A percentile compares a stretch with the other conserved stretches of the same genome.
Evolutionary conservation across 2,113 vertebrate species (phyloP).

Genomic region (Psilopogon haemacephalus): DNA sequence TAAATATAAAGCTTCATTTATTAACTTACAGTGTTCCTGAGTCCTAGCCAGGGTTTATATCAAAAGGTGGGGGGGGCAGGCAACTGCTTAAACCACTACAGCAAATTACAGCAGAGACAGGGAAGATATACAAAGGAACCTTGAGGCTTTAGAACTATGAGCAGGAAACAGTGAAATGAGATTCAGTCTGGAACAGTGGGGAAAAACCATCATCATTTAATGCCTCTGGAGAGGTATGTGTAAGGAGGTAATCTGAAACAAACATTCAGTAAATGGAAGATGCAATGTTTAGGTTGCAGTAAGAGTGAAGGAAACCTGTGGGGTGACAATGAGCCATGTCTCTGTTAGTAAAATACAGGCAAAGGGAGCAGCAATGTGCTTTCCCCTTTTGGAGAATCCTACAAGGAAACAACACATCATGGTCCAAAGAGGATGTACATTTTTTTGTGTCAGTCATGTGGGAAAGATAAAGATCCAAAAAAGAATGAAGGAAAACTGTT

Average conservation of each 20-base stretch:
- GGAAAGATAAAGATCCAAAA: background rate
- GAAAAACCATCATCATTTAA: background rate
- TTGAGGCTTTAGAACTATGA: background rate
- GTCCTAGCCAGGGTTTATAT: no score
- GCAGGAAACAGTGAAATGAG: conserved; percentile 2
- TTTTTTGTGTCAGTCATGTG: accelerated
- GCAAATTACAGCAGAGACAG: background rate
- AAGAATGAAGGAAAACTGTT: background rate
- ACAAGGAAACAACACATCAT: background rate
- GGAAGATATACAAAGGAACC: background rate
- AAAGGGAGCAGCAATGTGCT: background rate
- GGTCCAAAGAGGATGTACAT: background rate
- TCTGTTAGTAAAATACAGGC: background rate
- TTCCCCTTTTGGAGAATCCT: background rate
- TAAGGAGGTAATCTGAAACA: background rate
- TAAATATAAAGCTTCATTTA: no score
- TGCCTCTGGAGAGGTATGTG: background rate
- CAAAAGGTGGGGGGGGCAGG: no score
- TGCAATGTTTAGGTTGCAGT: background rate
- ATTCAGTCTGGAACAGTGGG: background rate
- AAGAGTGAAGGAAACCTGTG: background rate
- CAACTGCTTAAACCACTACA: no score
- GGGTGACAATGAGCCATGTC: background rate
- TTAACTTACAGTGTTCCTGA: no score
- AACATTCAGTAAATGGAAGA: background rate